Evolutionary conservation across 2,797 vertebrate genomes (phyloP).

Genomic region (Argya squamiceps): DNA sequence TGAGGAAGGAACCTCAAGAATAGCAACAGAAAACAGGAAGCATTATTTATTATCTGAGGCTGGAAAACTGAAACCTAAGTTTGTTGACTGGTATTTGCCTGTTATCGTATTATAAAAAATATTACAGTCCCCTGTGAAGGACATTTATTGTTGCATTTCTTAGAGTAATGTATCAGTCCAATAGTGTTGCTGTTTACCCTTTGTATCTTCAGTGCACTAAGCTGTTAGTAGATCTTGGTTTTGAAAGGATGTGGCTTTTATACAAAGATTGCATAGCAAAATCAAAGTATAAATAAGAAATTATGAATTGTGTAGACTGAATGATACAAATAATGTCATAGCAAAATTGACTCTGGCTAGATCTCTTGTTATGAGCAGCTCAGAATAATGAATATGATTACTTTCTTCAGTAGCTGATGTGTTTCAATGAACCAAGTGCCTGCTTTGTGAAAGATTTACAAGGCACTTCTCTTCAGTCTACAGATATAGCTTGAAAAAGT

Average conservation of each 20-base stretch:
- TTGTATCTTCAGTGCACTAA: background rate
- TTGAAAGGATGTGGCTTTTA: background rate
- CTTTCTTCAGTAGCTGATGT: background rate
- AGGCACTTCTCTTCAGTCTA: background rate
- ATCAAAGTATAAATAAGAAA: background rate
- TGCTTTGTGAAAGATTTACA: background rate
- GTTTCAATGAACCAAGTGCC: background rate
- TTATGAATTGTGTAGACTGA: background rate
- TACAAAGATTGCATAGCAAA: background rate
- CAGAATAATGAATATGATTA: background rate
- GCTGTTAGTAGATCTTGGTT: background rate
- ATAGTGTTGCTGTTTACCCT: background rate
- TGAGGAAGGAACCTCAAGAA: constrained; percentile 18
- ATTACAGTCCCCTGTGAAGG: background rate
- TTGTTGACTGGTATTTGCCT: background rate
- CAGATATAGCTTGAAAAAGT: background rate
- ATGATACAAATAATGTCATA: background rate
- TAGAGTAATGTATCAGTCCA: background rate
- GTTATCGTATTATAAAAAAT: background rate
- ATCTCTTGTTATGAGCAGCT: background rate
- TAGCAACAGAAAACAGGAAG: background rate
- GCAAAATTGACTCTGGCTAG: background rate
- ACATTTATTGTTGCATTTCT: background rate
- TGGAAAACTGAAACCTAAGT: background rate
- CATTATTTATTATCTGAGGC: background rate